A percentile compares a stretch with the other conserved stretches of the same genome.
These are phyloP conservation scores for Riptortus pedestris DNA, from an alignment of 1,140 invertebrate species.

Conservation along the genomic window DNA sequence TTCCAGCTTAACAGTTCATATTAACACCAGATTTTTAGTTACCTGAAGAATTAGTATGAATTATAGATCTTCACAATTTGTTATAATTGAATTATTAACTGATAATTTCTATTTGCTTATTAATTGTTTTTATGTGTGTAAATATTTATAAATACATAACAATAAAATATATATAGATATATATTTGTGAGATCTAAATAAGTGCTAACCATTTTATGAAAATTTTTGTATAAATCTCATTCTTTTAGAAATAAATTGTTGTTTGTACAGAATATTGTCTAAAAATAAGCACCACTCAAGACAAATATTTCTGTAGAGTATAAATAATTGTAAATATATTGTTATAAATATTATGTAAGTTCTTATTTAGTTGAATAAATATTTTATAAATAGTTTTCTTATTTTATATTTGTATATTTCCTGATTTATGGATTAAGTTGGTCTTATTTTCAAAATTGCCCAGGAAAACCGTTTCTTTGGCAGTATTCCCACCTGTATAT, in stretches of 20 bases:
- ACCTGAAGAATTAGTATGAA: constrained; percentile 2
- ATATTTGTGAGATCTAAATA: background rate
- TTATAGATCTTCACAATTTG: background rate
- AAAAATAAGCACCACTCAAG: constrained; percentile 9
- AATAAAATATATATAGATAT: constrained; percentile 1
- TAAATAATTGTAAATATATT: constrained; percentile 16
- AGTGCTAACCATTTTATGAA: constrained; percentile 1
- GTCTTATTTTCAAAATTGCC: too few relatives aligned
- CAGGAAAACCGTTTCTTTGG: too few relatives aligned
- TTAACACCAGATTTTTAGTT: background rate
- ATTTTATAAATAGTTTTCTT: constrained; percentile 14
- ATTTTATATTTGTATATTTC: too few relatives aligned
- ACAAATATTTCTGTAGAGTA: constrained; percentile 15
- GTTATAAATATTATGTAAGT: constrained; percentile 11
- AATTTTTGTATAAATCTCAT: constrained; percentile 14
- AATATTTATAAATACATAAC: too few relatives aligned
- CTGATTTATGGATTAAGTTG: too few relatives aligned
- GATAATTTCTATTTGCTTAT: background rate
- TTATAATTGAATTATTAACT: too few relatives aligned
- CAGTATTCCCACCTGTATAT: too few relatives aligned
- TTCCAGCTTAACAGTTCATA: background rate
- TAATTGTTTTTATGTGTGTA: constrained; percentile 1
- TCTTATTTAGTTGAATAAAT: constrained; percentile 15
- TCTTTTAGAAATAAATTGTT: constrained; percentile 13
- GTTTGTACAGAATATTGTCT: background rate